These are phyloP conservation scores for Chelon auratus DNA, from an alignment of 2,797 vertebrate genomes.

Conservation along the genomic window DNA sequence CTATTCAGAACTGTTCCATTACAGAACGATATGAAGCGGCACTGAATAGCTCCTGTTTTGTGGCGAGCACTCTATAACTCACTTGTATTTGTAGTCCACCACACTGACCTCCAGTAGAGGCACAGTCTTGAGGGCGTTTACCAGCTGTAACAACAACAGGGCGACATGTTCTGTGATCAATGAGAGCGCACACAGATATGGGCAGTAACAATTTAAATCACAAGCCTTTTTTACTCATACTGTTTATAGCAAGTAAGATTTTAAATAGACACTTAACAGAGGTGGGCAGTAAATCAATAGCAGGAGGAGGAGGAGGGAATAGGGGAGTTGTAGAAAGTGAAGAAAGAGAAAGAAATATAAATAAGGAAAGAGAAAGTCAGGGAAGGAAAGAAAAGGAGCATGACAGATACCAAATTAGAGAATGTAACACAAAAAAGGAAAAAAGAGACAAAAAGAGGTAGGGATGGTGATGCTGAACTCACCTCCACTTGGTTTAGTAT, in stretches of 20 bases:
- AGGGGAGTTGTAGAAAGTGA: constrained; percentile 30
- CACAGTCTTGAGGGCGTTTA: constrained; percentile 92
- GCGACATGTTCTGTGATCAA: constrained; percentile 69
- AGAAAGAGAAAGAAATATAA: constrained; percentile 30
- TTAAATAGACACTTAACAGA: constrained; percentile 78
- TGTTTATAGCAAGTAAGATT: constrained; percentile 77
- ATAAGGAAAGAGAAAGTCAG: constrained; percentile 24
- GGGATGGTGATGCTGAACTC: constrained; percentile 55
- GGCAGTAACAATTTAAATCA: constrained; percentile 73
- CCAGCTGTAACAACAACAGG: constrained; percentile 85
- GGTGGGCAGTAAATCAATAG: constrained; percentile 79
- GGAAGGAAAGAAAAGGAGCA: constrained; percentile 25
- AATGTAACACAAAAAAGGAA: constrained; percentile 23
- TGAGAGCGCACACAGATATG: constrained; percentile 64
- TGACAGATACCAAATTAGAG: constrained; percentile 17
- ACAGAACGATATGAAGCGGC: constrained; percentile 8
- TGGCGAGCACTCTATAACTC: constrained; percentile 70
- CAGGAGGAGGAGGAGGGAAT: constrained; percentile 30
- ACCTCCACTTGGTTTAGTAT: constrained; percentile 97
- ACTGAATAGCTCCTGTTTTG: constrained; percentile 9
- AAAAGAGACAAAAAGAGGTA: constrained; percentile 23
- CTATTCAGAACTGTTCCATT: not conserved
- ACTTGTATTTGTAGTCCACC: constrained; percentile 99
- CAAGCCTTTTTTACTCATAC: constrained; percentile 59
- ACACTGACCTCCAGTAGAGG: constrained; percentile 91